Conservation (phyloP, 2,888 invertebrate species). For the Caenorhabditis becei region DNA sequence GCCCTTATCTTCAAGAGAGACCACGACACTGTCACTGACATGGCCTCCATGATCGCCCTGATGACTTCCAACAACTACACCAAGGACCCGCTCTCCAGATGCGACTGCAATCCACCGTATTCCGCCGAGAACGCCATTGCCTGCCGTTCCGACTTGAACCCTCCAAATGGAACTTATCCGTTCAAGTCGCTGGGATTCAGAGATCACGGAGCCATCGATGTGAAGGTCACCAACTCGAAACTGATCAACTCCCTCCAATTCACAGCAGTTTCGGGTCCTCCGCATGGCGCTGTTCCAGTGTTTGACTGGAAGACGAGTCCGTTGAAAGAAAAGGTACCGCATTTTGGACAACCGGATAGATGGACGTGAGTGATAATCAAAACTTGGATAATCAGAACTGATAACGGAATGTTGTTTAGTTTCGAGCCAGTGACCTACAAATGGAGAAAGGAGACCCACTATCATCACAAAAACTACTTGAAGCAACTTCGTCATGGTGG, state of each 20-base stretch:
- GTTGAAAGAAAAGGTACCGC: conserved; percentile 83
- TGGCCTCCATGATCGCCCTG: conserved; percentile 85
- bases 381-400: too few relatives aligned
- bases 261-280: conserved; percentile 85
- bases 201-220: conserved; percentile 87
- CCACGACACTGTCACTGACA: conserved; percentile 84
- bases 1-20: conserved; percentile 83
- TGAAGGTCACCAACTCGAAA: conserved; percentile 83
- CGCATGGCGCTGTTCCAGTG: conserved; percentile 86
- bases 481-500: too few relatives aligned
- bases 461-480: too few relatives aligned
- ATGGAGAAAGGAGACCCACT: conserved; percentile 46
- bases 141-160: conserved; percentile 87
- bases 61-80: conserved; percentile 87
- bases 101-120: conserved; percentile 87
- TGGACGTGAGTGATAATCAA: conserved; percentile 55
- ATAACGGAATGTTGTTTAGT: too few relatives aligned
- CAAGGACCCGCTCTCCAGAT: conserved; percentile 86
- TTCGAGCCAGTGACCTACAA: conserved; percentile 60
- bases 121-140: conserved; percentile 88
- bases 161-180: conserved; percentile 86
- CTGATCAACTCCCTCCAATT: conserved; percentile 83
- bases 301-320: conserved; percentile 88
- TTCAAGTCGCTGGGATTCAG: conserved; percentile 86
- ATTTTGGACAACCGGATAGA: conserved; percentile 62